Evolutionary conservation across 2,797 vertebrate species (phyloP).

Genomic region (Champsocephalus esox): DNA sequence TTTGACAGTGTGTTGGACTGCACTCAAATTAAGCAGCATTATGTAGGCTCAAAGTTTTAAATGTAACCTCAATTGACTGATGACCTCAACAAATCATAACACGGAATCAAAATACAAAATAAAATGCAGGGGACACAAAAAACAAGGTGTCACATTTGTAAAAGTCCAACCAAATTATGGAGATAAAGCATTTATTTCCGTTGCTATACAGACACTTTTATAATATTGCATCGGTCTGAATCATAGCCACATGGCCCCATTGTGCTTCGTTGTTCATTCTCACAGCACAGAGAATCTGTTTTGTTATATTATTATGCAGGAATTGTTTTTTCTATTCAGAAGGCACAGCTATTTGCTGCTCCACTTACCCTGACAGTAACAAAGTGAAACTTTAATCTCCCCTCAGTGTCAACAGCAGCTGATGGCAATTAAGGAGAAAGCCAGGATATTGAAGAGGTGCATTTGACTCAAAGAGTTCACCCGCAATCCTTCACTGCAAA

Average conservation of each 20-base stretch:
- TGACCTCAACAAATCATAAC: slow-evolving; percentile 23
- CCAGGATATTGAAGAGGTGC: slow-evolving; percentile 70
- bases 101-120: slow-evolving; percentile 27
- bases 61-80: slow-evolving; percentile 31
- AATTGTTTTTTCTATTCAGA: slow-evolving; percentile 80
- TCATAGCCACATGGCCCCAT: slow-evolving; percentile 50
- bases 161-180: slow-evolving; percentile 42
- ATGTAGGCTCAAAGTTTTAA: slow-evolving; percentile 11
- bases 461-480: slow-evolving; percentile 73
- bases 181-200: slow-evolving; percentile 44
- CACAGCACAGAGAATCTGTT: slow-evolving; percentile 70
- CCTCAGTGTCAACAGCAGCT: slow-evolving; percentile 82
- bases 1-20: slow-evolving; percentile 34
- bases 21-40: slow-evolving; percentile 21
- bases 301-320: slow-evolving; percentile 81
- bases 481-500: slow-evolving; percentile 53
- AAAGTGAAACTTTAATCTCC: slow-evolving; percentile 85
- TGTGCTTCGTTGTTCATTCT: slow-evolving; percentile 63
- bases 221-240: slow-evolving; percentile 47
- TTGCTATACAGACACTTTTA: slow-evolving; percentile 8
- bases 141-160: background rate
- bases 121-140: slow-evolving; percentile 1
- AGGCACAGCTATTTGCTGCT: slow-evolving; percentile 83
- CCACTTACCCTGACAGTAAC: slow-evolving; percentile 84
- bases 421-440: slow-evolving; percentile 79